Base-by-base conservation (phyloP, 2,888 invertebrate species). In the Eristalis intricaria region DNA sequence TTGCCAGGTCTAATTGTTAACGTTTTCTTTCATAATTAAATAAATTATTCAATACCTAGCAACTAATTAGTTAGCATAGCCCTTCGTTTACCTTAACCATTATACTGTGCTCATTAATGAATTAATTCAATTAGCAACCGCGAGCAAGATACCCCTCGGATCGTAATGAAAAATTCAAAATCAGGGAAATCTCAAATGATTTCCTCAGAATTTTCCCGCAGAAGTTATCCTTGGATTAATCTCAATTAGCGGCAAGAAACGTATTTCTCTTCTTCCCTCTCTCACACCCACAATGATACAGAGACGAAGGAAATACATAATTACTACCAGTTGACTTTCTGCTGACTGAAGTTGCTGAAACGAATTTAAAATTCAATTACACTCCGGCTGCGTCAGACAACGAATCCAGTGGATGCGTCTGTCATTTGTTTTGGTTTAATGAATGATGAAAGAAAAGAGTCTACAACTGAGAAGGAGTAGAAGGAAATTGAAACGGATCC, bases 191-290 rank as follows among this genome's bases (percentile, higher is more conserved):
- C 38, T 40, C 7, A 69, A 35, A n/a, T 4, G 22, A 60, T 38
- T 70, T 70, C 38, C 58, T 38, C 2, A n/a, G n/a, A 71, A 60
- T 40, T 38, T 61, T 40, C 38, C n/a, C 38, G 23, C 26, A 29
- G n/a, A 61, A 40, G 38, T 71, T 71, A 71, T 71, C 22, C 38
- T 40, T 26, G 70, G 61, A 71, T 71, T 71, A 60, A 71, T 71
- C 70, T 71, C 60, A 38, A 61, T 71, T 71, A 71, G 60, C 35
- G 60, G 38, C 19, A 15, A 35, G 26, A 26, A 71, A 26, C 8
- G 60, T 71, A 71, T 60, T 40, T 61, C 19, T 2, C 40, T 32
- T 22, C 15, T 26, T 68, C 50, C 2, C 8, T 50, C 60, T 23
- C 13, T 13, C 7, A 26, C 60, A 4, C 1, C 26, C 23, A 15